Evolutionary conservation across 2,113 vertebrate genomes (phyloP).

Genomic region (Saiga tatarica): DNA sequence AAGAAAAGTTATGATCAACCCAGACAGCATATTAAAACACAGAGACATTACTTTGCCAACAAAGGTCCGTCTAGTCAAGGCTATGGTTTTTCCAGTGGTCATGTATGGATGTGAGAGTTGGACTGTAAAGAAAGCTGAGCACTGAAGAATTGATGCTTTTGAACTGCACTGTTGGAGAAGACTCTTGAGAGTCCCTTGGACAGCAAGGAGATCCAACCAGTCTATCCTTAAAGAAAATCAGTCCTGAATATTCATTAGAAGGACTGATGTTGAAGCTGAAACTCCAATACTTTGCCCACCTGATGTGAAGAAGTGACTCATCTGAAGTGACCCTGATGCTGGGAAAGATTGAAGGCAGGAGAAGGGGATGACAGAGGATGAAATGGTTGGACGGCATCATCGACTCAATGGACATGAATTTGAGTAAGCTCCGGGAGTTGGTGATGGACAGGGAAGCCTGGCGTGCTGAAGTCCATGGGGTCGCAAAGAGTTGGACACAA

Average conservation of each 20-base stretch:
- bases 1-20: not conserved
- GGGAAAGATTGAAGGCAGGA: not conserved
- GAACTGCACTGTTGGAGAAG: not conserved
- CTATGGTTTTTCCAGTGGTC: not conserved
- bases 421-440: not conserved
- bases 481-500: fast-evolving
- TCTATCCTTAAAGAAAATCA: not conserved
- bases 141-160: not conserved
- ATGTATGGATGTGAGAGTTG: not conserved
- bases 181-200: not conserved
- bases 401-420: not conserved
- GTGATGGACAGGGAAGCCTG: not conserved
- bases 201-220: not conserved
- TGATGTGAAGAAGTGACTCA: not conserved
- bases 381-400: not conserved
- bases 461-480: not conserved
- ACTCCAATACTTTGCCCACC: not conserved
- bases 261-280: not conserved
- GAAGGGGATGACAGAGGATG: fast-evolving
- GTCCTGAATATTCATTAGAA: not conserved
- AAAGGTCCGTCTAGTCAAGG: not conserved
- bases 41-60: not conserved
- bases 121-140: not conserved
- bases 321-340: not conserved
- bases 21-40: not conserved